Base-by-base conservation (phyloP, 2,797 vertebrate species). In the Gorsachius magnificus region DNA sequence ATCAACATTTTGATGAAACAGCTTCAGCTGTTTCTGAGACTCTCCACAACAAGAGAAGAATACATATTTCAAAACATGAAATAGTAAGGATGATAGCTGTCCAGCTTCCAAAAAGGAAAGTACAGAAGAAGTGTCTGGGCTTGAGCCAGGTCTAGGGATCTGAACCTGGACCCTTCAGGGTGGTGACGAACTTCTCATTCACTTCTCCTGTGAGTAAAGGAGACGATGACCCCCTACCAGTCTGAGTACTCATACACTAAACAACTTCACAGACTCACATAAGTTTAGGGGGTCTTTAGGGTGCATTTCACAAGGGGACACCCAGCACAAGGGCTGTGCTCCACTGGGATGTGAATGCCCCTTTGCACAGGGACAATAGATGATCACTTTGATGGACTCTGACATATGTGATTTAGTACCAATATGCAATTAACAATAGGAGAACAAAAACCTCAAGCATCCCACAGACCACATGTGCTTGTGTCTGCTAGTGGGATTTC, bases 1-100 rank as follows among this genome's bases (percentile, higher is more conserved):
- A 85, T 93, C 93, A 92, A 91, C 66, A 79, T 95, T 95, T 89
- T 92, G 94, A 90, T 96, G 81, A 43, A 43, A 43, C 41, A 74
- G 63, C 58, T 96, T 90, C 75, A 93, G 88, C 78, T 96, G 64
- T 56, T 96, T 89, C 89, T 94, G 83, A 95, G 79, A 61, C 25
- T 88, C 17, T 60, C 1, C 1, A 43, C 28, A 68, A 10, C 14
- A 89, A 35, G 26, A 25, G 28, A 66, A 81, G 57, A 63, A 38
- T 28, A 26, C 8, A 35, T 38, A 31, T 18, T 71, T 57, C 18
- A 85, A 89, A 89, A 50, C 5, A 5, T 28, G 35, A 53, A 81
- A 29, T 14, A 54, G 5, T 33, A 36, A 79, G 51, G 9, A 36
- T 4, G 31, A 10, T 4, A 33, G 11, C 11, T 58, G n/a, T 35